Conservation (phyloP, 2,888 invertebrate genomes). For the Panopea generosa region DNA sequence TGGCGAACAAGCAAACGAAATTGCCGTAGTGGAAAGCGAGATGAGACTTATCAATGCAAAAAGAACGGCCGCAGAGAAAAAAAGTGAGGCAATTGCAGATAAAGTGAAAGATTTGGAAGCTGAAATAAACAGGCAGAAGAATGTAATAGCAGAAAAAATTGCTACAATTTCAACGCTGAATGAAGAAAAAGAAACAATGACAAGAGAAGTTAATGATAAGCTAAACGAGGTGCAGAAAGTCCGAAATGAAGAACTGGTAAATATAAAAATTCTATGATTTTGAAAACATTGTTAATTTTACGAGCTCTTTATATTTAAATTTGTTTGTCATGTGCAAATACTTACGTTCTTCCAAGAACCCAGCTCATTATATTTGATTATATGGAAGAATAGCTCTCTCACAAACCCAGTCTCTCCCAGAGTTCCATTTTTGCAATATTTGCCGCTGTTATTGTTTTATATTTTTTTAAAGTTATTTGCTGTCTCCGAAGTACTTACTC, state of each 20-base stretch:
- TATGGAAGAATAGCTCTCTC: too few species aligned
- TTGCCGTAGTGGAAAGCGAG: slow-evolving; percentile 57
- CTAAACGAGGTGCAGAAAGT: slow-evolving; percentile 23
- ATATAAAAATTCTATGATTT: not conserved
- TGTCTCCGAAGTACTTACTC: too few species aligned
- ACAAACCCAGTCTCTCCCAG: too few species aligned
- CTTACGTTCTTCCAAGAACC: too few species aligned
- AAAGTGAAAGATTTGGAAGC: slow-evolving; percentile 60
- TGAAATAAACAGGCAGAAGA: slow-evolving; percentile 46
- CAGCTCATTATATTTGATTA: too few species aligned
- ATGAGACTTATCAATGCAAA: slow-evolving; percentile 65
- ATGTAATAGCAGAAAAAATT: slow-evolving; percentile 28
- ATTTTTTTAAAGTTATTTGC: too few species aligned
- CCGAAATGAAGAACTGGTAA: slow-evolving; percentile 26
- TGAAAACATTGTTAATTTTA: too few species aligned
- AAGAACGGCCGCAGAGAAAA: slow-evolving; percentile 66
- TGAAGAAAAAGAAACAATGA: slow-evolving; percentile 26
- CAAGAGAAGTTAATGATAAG: slow-evolving; percentile 20
- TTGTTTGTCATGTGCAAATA: too few species aligned
- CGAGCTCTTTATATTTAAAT: too few species aligned
- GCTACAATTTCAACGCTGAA: slow-evolving; percentile 30
- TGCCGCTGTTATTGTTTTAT: too few species aligned
- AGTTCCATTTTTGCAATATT: too few species aligned
- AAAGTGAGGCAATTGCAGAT: slow-evolving; percentile 54
- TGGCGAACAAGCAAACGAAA: slow-evolving; percentile 61